These are phyloP conservation scores for Mesoclemmys tuberculata DNA, from an alignment of 2,113 vertebrate genomes.

Conservation along the genomic window DNA sequence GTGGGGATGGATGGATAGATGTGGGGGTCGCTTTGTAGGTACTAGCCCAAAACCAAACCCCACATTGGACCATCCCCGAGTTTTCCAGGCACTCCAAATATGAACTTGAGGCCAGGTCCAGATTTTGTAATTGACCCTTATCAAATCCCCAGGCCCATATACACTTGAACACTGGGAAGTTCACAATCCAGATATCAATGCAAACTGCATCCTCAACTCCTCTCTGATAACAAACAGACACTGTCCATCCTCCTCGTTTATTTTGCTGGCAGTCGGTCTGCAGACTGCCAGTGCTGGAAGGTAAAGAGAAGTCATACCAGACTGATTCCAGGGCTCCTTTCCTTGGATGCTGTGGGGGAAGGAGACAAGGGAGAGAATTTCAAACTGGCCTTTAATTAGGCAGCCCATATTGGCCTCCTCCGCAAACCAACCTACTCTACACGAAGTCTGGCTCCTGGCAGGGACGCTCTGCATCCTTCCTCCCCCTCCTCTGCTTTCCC, in stretches of 20 bases:
- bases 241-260: not conserved
- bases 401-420: not conserved
- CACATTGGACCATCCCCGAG: not conserved
- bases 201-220: not conserved
- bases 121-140: not conserved
- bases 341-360: not conserved
- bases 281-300: not conserved
- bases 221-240: not conserved
- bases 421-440: constrained; percentile 12
- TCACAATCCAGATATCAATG: not conserved
- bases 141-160: not conserved
- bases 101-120: not conserved
- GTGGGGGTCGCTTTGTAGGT: not conserved
- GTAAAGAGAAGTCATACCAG: not conserved
- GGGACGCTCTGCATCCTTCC: constrained; percentile 57
- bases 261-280: not conserved
- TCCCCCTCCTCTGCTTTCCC: constrained; percentile 63
- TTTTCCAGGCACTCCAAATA: not conserved
- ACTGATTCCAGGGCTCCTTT: not conserved
- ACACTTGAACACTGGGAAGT: not conserved
- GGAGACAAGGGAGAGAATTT: not conserved
- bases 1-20: not conserved
- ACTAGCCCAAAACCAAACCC: not conserved
- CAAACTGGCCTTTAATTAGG: not conserved
- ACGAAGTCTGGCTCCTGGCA: constrained; percentile 44